These are phyloP conservation scores for Volucella zonaria DNA, from an alignment of 2,888 invertebrate genomes.

Conservation along the genomic window DNA sequence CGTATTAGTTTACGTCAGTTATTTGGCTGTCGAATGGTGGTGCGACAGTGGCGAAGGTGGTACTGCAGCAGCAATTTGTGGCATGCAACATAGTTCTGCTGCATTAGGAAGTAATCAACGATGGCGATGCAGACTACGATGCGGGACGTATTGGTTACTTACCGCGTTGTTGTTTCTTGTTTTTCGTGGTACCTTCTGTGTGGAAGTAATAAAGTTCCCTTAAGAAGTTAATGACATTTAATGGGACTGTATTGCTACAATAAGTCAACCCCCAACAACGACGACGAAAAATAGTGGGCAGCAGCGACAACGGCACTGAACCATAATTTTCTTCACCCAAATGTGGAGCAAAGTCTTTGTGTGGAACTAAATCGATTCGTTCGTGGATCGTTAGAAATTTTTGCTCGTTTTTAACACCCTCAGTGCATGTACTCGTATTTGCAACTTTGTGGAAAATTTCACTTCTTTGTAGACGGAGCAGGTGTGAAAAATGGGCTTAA, in stretches of 20 bases:
- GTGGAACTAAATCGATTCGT: conserved; percentile 27
- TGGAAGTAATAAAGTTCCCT: conserved; percentile 65
- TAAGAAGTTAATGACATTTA: conserved; percentile 71
- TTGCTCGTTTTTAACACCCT: background rate
- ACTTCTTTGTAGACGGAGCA: too few species aligned
- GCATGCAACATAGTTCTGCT: conserved; percentile 61
- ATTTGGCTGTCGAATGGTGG: conserved; percentile 61
- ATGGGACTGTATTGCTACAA: conserved; percentile 57
- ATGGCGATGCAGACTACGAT: background rate
- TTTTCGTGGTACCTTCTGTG: conserved; percentile 11
- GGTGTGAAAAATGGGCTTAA: too few species aligned
- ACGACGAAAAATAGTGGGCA: background rate
- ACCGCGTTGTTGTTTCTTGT: background rate
- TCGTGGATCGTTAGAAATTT: background rate
- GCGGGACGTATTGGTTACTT: background rate
- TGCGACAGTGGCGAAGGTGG: conserved; percentile 38
- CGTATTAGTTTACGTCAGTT: conserved; percentile 70
- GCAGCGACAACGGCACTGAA: background rate
- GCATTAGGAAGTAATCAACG: conserved; percentile 63
- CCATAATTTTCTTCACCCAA: conserved; percentile 27
- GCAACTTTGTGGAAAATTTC: too few species aligned
- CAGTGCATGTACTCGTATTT: background rate
- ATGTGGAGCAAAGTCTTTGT: conserved; percentile 44
- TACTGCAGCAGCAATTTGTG: conserved; percentile 66
- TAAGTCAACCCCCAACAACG: background rate